phyloP scores from a whole-genome alignment of 2,797 vertebrate genomes.

The Chelmon rostratus region DNA sequence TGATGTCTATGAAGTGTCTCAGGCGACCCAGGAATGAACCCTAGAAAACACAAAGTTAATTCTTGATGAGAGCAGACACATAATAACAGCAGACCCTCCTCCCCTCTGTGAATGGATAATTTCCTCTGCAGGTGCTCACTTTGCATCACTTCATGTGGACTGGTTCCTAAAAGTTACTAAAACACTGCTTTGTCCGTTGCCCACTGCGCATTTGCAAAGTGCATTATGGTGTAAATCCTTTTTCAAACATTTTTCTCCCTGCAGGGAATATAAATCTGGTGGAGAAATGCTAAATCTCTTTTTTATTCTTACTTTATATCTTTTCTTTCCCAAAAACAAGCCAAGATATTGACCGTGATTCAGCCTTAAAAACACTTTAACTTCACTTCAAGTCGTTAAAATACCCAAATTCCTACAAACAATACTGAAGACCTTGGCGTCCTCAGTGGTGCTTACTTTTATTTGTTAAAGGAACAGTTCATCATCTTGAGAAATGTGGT shows the following conservation, averaged over 20 bases:
- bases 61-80: constrained; percentile 3
- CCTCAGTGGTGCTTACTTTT: neutral
- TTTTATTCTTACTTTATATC: too few species aligned
- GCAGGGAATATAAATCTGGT: too few species aligned
- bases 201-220: neutral
- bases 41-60: constrained; percentile 75
- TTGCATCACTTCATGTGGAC: too few species aligned
- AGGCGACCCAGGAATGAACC: constrained; percentile 93
- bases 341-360: neutral
- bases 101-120: constrained; percentile 13
- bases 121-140: neutral
- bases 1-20: constrained; percentile 94
- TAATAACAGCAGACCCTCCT: neutral
- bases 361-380: neutral
- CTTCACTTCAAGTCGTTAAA: neutral
- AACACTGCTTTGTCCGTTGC: neutral
- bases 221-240: too few species aligned
- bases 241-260: too few species aligned
- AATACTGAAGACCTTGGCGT: neutral
- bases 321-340: too few species aligned
- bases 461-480: neutral
- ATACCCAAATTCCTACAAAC: neutral
- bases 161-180: neutral
- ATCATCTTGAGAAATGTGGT: neutral
- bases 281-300: too few species aligned